phyloP scores from a whole-genome alignment of 2,888 invertebrate genomes.

The Drosophila bunnanda region DNA sequence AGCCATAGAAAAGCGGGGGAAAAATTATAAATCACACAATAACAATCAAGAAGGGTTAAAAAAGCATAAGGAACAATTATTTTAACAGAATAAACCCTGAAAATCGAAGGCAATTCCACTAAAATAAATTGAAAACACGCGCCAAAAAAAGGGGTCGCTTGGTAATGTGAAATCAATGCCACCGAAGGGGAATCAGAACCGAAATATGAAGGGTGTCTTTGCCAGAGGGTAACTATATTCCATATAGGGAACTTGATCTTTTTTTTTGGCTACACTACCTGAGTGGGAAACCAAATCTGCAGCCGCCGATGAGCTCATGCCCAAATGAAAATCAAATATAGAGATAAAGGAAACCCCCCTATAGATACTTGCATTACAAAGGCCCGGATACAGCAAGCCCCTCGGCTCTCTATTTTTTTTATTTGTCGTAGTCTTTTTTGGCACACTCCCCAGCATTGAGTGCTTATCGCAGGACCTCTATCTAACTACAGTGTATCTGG shows the following conservation, averaged over 20 bases:
- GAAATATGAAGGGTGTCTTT: constrained; percentile 20
- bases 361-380: constrained; percentile 40
- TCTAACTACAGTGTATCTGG: constrained; percentile 61
- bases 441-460: constrained; percentile 42
- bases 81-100: constrained; percentile 10
- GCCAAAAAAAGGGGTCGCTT: constrained; percentile 42
- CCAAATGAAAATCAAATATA: constrained; percentile 63
- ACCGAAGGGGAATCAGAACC: constrained; percentile 3
- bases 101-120: constrained; percentile 61
- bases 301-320: constrained; percentile 64
- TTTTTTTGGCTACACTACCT: constrained; percentile 37
- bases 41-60: constrained; percentile 36
- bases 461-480: constrained; percentile 66
- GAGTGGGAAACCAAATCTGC: constrained; percentile 49
- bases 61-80: constrained; percentile 40
- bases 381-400: constrained; percentile 56
- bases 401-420: constrained; percentile 1
- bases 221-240: constrained; percentile 1
- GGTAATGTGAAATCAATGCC: constrained; percentile 69
- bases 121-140: constrained; percentile 66
- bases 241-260: constrained; percentile 56
- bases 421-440: constrained; percentile 18
- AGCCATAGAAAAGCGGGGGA: constrained; percentile 30
- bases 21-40: constrained; percentile 31
- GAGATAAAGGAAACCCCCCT: constrained; percentile 51